A percentile compares a stretch with the other conserved stretches of the same genome.
phyloP scores from a whole-genome alignment of 2,888 invertebrate genomes.

The Eilema griseolum region DNA sequence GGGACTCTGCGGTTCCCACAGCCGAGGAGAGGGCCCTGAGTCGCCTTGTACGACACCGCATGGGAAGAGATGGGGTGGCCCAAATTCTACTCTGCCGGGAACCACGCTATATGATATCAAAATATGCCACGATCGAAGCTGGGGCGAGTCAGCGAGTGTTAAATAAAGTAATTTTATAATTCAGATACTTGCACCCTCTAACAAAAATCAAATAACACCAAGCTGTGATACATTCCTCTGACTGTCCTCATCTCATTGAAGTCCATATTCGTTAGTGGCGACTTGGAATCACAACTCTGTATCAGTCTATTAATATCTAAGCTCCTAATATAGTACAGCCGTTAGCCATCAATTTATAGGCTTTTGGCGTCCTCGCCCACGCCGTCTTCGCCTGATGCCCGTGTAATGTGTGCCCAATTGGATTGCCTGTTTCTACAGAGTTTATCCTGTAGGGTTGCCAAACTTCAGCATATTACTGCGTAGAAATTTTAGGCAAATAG shows the following conservation, averaged over 20 bases:
- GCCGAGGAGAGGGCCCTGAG: too few relatives aligned
- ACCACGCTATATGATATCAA: too few relatives aligned
- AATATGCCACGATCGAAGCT: too few relatives aligned
- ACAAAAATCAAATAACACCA: not conserved
- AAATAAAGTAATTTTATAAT: not conserved
- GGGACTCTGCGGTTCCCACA: too few relatives aligned
- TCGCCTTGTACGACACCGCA: too few relatives aligned
- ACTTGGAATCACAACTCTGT: constrained; percentile 7
- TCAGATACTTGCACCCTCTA: not conserved
- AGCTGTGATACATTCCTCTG: not conserved
- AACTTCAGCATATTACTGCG: not conserved
- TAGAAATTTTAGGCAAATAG: not conserved
- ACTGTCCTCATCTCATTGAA: not conserved
- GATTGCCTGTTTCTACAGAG: constrained; percentile 36
- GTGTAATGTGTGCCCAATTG: constrained; percentile 54
- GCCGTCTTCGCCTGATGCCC: constrained; percentile 45
- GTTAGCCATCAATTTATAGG: constrained; percentile 57
- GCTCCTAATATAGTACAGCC: constrained; percentile 38
- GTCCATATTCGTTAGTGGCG: not conserved
- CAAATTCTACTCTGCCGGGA: too few relatives aligned
- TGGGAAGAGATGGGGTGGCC: too few relatives aligned
- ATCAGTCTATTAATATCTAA: constrained; percentile 20
- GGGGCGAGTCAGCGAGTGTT: too few relatives aligned
- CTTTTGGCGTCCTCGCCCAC: constrained; percentile 55
- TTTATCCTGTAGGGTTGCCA: constrained; percentile 32